Base-by-base conservation (phyloP, 2,888 invertebrate species). In the Nemoura dubitans region DNA sequence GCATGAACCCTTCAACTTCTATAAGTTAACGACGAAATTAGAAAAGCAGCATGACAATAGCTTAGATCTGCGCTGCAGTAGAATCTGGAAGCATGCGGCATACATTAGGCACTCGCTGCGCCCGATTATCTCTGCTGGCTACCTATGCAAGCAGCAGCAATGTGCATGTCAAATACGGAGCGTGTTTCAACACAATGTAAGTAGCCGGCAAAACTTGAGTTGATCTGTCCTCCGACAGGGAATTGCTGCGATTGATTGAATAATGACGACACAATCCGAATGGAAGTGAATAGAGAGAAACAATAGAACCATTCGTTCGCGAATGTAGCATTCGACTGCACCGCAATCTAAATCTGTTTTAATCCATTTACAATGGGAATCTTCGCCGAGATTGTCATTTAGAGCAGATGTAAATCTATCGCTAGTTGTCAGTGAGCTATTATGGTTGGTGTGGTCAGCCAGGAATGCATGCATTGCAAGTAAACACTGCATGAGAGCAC, bases 181-280 rank as follows among this genome's bases (percentile, higher is more conserved):
- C 83, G 83, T 76, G 59, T 84, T 59, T 84, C 26, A 29, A 84
- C 59, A 84, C 84, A 84, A 84, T 84, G 84, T 84, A 76, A 84
- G 84, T 28, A 84, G 84, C 84, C 84, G 84, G 84, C 84, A 84
- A 84, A 84, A 84, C 84, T 84, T 84, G 84, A 84, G 84, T 84
- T 28, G 84, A 59, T 76, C 28, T 76, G 84, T 84, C 84, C 21
- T 16, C 7, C 16, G 84, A 84, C 83, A 83, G 84, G 59, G 29
- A 29, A 76, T 28, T 27, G 84, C 76, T 28, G 26, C 81, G 81
- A n/a, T 81, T 84, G 84, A 84, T 84, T 84, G 84, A 84, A 29
- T 10, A 28, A 84, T 29, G 84, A 21, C 76, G 84, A 84, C 84
- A 28, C 29, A n/a, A 26, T 30, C 30, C 25, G 26, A 42, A n/a